Conservation (phyloP, 2,797 vertebrate genomes). For the Acipenser transmontanus region DNA sequence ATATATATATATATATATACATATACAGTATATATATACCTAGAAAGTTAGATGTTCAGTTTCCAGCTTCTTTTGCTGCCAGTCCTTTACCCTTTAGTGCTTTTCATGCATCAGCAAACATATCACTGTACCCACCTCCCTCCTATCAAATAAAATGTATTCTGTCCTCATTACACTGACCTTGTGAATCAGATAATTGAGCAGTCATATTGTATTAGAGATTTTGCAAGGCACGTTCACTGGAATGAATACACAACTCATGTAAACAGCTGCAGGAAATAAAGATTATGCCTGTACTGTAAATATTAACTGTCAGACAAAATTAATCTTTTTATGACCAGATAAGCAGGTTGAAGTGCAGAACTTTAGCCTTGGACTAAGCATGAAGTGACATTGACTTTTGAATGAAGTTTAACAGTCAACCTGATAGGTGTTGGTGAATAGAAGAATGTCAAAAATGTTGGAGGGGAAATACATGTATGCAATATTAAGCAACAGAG, state of each 20-base stretch:
- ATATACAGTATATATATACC: too few relatives aligned
- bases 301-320: not conserved
- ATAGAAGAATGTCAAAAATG: not conserved
- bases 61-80: too few relatives aligned
- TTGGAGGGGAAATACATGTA: not conserved
- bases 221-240: not conserved
- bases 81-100: not conserved
- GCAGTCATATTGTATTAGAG: not conserved
- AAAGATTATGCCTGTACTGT: not conserved
- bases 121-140: not conserved
- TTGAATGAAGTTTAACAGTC: not conserved
- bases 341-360: not conserved
- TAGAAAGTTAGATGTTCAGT: too few relatives aligned
- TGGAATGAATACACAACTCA: not conserved
- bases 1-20: too few relatives aligned
- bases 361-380: not conserved
- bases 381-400: not conserved
- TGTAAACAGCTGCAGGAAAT: not conserved
- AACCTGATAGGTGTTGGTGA: not conserved
- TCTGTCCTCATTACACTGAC: not conserved
- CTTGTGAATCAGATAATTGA: constrained; percentile 4
- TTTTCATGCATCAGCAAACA: constrained; percentile 1
- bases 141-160: not conserved
- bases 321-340: constrained; percentile 10
- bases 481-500: not conserved